These are phyloP conservation scores for Loris lydekkerianus DNA, from an alignment of 2,797 vertebrate genomes.

Conservation along the genomic window DNA sequence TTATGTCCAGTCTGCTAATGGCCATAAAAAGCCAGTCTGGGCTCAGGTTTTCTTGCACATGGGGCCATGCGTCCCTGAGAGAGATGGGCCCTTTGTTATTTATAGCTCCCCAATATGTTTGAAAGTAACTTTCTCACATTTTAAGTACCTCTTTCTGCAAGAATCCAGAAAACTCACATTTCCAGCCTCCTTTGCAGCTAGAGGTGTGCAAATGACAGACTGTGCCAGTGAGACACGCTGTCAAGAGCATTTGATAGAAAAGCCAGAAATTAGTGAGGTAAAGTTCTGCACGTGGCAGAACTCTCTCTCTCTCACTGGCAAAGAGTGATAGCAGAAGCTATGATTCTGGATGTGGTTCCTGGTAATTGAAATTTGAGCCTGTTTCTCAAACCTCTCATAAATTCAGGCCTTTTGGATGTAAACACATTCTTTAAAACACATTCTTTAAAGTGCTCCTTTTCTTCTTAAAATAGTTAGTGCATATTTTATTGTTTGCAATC, in stretches of 20 bases:
- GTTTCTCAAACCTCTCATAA: neutral
- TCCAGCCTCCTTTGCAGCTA: neutral
- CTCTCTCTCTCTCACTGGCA: neutral
- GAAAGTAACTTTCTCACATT: neutral
- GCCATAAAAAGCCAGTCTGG: neutral
- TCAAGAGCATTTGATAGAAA: neutral
- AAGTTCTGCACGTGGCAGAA: neutral
- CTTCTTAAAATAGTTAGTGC: slow-evolving; percentile 39
- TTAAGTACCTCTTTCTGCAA: neutral
- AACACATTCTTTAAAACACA: neutral
- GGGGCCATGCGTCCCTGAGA: neutral
- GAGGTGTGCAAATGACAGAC: neutral
- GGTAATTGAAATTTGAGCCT: neutral
- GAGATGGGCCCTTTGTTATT: neutral
- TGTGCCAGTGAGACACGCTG: neutral
- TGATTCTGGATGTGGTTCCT: neutral
- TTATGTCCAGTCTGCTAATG: neutral
- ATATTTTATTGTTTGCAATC: neutral
- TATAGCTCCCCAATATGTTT: neutral
- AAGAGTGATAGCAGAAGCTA: neutral
- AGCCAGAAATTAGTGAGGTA: neutral
- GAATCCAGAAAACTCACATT: slow-evolving; percentile 47
- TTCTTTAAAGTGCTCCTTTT: slow-evolving; percentile 41
- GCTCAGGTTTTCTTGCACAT: neutral
- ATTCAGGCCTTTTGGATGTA: neutral